phyloP scores from a whole-genome alignment of 2,113 vertebrate genomes.

The Stegostoma tigrinum region DNA sequence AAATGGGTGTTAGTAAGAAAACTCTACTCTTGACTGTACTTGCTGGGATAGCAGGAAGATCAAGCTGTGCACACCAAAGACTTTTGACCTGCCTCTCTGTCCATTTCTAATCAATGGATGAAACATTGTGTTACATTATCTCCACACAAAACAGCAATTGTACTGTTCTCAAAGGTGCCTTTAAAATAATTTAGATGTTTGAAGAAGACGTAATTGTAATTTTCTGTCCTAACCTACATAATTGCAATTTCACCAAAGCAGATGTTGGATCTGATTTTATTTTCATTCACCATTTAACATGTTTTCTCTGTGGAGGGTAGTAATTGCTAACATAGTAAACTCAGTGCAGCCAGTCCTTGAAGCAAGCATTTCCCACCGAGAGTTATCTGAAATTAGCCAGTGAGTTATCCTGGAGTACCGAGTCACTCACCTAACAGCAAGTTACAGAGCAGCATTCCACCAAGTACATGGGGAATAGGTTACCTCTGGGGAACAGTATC shows the following conservation, averaged over 20 bases:
- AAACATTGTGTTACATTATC: background rate
- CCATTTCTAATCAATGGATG: background rate
- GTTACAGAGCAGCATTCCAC: background rate
- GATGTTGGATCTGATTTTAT: background rate
- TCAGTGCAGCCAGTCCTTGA: background rate
- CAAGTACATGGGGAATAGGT: background rate
- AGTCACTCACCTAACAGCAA: background rate
- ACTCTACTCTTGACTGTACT: background rate
- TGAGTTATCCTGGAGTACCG: background rate
- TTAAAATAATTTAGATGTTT: constrained; percentile 35
- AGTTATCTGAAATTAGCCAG: background rate
- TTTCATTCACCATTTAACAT: background rate
- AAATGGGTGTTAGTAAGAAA: background rate
- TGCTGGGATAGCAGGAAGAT: background rate
- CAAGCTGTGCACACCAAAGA: background rate
- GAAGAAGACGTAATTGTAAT: background rate
- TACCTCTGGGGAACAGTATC: background rate
- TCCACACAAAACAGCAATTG: background rate
- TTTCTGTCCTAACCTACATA: background rate
- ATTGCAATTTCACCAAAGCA: background rate
- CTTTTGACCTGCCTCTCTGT: background rate
- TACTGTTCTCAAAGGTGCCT: background rate
- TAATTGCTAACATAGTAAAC: background rate
- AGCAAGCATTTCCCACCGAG: background rate
- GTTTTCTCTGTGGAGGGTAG: background rate